These are phyloP conservation scores for Pseudomugil tenellus DNA, from an alignment of 2,797 vertebrate species.

Conservation along the genomic window DNA sequence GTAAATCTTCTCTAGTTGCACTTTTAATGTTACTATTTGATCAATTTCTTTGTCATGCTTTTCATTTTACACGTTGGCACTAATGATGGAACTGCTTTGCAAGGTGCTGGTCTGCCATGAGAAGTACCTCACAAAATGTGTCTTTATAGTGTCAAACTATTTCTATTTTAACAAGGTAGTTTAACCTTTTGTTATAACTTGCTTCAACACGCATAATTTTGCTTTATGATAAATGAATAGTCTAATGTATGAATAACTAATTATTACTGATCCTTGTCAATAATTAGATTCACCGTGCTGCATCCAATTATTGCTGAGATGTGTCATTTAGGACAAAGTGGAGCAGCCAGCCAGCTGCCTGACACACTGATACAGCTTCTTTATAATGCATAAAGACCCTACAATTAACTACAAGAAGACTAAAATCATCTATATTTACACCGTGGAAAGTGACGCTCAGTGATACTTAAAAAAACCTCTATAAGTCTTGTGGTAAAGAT, in stretches of 20 bases:
- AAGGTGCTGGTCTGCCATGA: background rate
- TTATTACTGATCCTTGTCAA: conserved; percentile 8
- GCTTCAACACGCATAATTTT: too few species aligned
- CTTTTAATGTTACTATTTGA: background rate
- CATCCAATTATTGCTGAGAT: background rate
- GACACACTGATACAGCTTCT: background rate
- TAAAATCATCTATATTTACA: background rate
- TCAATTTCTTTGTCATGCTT: background rate
- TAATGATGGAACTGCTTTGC: background rate
- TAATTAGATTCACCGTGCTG: background rate
- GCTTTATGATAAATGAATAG: background rate
- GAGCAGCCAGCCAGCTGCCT: background rate
- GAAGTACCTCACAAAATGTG: background rate
- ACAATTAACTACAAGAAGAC: background rate
- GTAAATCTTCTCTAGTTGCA: background rate
- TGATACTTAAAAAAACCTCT: conserved; percentile 25
- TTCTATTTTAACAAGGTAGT: background rate
- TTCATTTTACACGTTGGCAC: background rate
- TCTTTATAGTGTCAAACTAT: background rate
- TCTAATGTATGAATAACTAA: background rate
- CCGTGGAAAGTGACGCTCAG: conserved; percentile 20
- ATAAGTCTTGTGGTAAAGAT: conserved; percentile 42
- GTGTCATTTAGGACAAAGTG: background rate
- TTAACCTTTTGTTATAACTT: background rate
- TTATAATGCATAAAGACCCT: background rate